phyloP scores from a whole-genome alignment of 1,140 invertebrate species.

The Hermatobates lingyangjiaoensis region DNA sequence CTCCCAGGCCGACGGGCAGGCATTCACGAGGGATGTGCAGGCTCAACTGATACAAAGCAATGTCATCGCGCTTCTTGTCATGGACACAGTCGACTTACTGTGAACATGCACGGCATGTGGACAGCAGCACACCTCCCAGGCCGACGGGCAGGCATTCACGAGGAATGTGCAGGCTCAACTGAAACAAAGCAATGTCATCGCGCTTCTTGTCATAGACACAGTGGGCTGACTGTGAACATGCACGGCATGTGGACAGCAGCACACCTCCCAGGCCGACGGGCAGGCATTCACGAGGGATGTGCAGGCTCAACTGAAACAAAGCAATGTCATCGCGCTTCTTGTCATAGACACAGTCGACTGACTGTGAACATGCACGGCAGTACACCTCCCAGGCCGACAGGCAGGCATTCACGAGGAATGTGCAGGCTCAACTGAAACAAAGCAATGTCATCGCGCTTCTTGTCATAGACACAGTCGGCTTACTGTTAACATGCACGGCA shows the following conservation, averaged over 20 bases:
- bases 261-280: conserved; percentile 71
- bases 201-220: too few relatives aligned
- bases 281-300: conserved; percentile 64
- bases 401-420: conserved; percentile 65
- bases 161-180: conserved; percentile 58
- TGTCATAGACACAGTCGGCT: too few relatives aligned
- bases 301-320: conserved; percentile 39
- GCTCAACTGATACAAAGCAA: conserved; percentile 37
- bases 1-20: conserved; percentile 69
- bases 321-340: too few relatives aligned
- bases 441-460: too few relatives aligned
- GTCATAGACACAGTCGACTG: too few relatives aligned
- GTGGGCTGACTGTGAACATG: too few relatives aligned
- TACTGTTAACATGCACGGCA: too few relatives aligned
- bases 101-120: conserved; percentile 76
- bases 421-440: conserved; percentile 44
- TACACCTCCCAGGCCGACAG: conserved; percentile 65
- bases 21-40: conserved; percentile 62
- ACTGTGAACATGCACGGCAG: too few relatives aligned
- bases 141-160: conserved; percentile 62
- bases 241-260: conserved; percentile 61
- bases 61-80: too few relatives aligned
- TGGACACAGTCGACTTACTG: too few relatives aligned
- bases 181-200: too few relatives aligned
- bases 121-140: conserved; percentile 64